A percentile compares a stretch with the other conserved stretches of the same genome.
Evolutionary conservation across 2,888 invertebrate genomes (phyloP).

Genomic region (Liposcelis brunnea): DNA sequence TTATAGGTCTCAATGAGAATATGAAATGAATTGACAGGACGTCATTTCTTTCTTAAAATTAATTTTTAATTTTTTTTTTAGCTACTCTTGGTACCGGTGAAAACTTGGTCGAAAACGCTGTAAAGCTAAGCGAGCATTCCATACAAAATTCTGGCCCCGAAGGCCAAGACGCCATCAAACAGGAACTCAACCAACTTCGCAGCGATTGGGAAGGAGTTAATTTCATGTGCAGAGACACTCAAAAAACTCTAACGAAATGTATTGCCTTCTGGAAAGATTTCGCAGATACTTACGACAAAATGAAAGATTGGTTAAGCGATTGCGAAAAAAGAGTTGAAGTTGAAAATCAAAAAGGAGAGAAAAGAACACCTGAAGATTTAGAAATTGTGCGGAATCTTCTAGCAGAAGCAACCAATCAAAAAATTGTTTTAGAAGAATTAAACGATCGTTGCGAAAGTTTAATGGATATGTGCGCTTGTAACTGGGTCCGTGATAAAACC

Average conservation of each 20-base stretch:
- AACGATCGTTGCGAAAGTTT: constrained; percentile 74
- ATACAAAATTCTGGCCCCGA: constrained; percentile 62
- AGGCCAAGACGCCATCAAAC: constrained; percentile 63
- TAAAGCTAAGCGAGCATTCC: constrained; percentile 55
- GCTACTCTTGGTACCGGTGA: constrained; percentile 26
- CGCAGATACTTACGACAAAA: constrained; percentile 48
- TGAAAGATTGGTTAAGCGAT: constrained; percentile 57
- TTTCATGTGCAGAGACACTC: constrained; percentile 56
- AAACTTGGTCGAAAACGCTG: constrained; percentile 50
- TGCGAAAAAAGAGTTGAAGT: constrained; percentile 45
- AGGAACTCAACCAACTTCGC: constrained; percentile 64
- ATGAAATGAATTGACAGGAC: background rate
- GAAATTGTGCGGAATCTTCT: constrained; percentile 42
- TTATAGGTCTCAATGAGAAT: background rate
- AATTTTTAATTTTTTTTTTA: background rate
- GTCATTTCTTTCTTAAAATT: background rate
- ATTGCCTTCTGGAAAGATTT: constrained; percentile 68
- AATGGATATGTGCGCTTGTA: constrained; percentile 71
- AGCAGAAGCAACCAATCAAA: constrained; percentile 56
- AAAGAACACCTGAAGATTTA: constrained; percentile 57
- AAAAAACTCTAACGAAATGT: constrained; percentile 55
- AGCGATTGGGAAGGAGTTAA: constrained; percentile 69
- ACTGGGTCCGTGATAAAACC: constrained; percentile 71
- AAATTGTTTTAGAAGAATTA: constrained; percentile 62
- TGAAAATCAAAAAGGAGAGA: constrained; percentile 33